These are phyloP conservation scores for Phylloscopus whistleri DNA, from an alignment of 2,113 vertebrate species.

Conservation along the genomic window DNA sequence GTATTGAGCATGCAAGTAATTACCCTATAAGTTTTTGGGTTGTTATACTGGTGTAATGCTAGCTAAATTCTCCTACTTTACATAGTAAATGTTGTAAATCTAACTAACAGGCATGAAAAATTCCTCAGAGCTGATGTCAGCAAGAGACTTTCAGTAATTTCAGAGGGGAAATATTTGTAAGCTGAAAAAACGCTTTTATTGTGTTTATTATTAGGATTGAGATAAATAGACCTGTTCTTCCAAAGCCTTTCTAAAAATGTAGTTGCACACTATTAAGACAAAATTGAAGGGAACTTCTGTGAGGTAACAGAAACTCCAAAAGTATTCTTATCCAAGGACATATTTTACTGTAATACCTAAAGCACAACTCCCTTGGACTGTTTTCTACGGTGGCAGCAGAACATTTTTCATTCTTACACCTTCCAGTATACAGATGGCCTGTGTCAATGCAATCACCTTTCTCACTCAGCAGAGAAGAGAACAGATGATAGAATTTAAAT, in stretches of 20 bases:
- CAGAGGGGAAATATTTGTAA: slow-evolving; percentile 5
- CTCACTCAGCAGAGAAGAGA: neutral
- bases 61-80: neutral
- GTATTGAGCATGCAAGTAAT: neutral
- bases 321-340: neutral
- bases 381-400: neutral
- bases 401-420: neutral
- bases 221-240: neutral
- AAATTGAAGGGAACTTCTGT: neutral
- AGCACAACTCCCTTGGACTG: neutral
- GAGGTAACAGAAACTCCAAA: neutral
- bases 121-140: slow-evolving; percentile 49
- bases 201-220: slow-evolving; percentile 3
- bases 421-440: neutral
- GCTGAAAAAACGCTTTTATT: neutral
- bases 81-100: slow-evolving; percentile 1
- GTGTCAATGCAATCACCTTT: slow-evolving; percentile 11
- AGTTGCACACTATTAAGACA: neutral
- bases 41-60: neutral
- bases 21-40: neutral
- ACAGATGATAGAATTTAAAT: slow-evolving; percentile 41
- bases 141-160: slow-evolving; percentile 21
- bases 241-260: neutral
- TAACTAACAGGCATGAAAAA: slow-evolving; percentile 10
- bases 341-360: neutral